Conservation (phyloP, 2,797 vertebrate genomes). For the Urocyon cinereoargenteus region DNA sequence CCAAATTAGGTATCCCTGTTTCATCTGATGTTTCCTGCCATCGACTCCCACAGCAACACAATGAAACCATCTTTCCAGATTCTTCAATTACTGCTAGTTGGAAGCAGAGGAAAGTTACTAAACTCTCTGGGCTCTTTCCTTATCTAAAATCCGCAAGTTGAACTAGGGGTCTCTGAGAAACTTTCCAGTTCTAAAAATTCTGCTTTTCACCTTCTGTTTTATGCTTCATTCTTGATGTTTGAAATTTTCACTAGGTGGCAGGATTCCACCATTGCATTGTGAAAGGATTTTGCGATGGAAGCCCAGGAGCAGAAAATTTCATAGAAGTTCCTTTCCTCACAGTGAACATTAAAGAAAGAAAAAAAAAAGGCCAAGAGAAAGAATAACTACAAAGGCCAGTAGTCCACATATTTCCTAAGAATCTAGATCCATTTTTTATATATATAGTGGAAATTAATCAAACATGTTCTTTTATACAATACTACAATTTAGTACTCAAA, state of each 20-base stretch:
- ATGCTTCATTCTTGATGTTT: not conserved
- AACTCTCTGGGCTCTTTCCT: not conserved
- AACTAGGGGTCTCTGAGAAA: not conserved
- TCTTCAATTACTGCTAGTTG: not conserved
- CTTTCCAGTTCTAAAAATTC: not conserved
- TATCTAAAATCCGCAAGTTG: not conserved
- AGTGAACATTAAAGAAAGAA: not conserved
- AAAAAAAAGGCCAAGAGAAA: not conserved
- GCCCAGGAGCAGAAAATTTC: not conserved
- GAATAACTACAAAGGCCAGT: not conserved
- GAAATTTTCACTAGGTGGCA: constrained; percentile 89
- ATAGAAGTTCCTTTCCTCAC: constrained; percentile 34
- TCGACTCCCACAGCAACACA: not conserved
- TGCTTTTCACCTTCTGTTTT: not conserved
- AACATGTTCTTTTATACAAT: not conserved
- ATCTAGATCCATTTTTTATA: not conserved
- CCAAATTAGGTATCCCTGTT: not conserved
- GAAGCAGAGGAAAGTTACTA: not conserved
- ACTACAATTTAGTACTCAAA: not conserved
- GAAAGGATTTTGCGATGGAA: not conserved
- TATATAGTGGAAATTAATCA: not conserved
- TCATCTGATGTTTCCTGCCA: not conserved
- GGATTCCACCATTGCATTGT: constrained; percentile 78
- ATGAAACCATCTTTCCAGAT: not conserved
- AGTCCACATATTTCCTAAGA: not conserved